These are phyloP conservation scores for Eristalinus sepulchralis DNA, from an alignment of 2,888 invertebrate species.

Conservation along the genomic window DNA sequence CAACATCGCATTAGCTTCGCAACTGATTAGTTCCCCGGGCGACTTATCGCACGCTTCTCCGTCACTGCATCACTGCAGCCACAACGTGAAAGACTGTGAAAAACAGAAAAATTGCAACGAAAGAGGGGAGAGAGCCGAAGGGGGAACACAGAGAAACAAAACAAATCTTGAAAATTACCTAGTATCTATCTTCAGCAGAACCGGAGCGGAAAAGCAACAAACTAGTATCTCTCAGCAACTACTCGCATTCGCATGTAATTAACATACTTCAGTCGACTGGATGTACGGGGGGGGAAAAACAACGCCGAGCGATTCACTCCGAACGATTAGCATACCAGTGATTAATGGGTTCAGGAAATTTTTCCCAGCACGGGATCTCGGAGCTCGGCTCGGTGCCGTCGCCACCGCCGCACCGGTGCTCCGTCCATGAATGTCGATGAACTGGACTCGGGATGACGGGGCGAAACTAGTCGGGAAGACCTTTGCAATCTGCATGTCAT, in stretches of 20 bases:
- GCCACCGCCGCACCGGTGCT: too few species aligned
- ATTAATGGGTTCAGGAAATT: slow-evolving; percentile 65
- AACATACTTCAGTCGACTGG: slow-evolving; percentile 32
- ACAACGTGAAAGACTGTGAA: neutral
- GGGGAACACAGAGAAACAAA: too few species aligned
- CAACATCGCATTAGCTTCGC: neutral
- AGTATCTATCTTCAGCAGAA: neutral
- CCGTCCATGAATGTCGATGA: slow-evolving; percentile 26
- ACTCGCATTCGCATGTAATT: slow-evolving; percentile 35
- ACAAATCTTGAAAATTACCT: too few species aligned
- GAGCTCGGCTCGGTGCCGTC: neutral
- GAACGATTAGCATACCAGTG: slow-evolving; percentile 62
- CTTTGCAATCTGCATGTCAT: slow-evolving; percentile 42
- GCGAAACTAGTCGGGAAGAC: slow-evolving; percentile 24
- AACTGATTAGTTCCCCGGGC: neutral
- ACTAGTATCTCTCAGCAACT: slow-evolving; percentile 53
- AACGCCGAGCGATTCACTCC: slow-evolving; percentile 43
- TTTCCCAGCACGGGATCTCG: slow-evolving; percentile 33
- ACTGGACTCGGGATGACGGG: slow-evolving; percentile 13
- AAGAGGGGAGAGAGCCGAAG: too few species aligned
- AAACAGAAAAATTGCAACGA: too few species aligned
- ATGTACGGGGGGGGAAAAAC: neutral
- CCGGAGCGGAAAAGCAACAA: slow-evolving; percentile 12
- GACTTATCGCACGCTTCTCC: neutral
- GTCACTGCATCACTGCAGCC: neutral